Conservation (phyloP, 1,140 invertebrate species). For the Ceratina calcarata region DNA sequence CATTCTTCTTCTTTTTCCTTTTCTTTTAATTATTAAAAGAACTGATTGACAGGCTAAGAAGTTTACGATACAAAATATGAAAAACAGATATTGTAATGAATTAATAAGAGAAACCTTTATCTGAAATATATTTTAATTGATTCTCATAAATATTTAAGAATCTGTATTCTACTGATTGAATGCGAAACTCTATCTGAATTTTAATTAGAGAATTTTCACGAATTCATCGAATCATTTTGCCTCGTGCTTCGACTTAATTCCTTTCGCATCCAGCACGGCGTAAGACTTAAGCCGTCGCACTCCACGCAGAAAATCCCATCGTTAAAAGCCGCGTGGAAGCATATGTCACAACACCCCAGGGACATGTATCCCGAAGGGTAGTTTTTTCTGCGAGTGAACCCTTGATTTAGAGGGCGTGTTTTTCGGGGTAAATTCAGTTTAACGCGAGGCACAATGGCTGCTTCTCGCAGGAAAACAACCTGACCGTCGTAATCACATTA, state of each 20-base stretch:
- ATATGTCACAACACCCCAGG: constrained; percentile 60
- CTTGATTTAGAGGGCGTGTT: constrained; percentile 59
- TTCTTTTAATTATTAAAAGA: neutral
- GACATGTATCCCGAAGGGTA: constrained; percentile 47
- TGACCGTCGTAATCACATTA: neutral
- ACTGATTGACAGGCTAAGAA: too few relatives aligned
- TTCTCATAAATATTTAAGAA: neutral
- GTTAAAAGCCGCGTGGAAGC: constrained; percentile 39
- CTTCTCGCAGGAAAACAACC: neutral
- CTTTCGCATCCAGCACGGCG: neutral
- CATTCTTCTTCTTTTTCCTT: neutral
- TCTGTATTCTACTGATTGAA: neutral
- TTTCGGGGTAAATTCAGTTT: constrained; percentile 60
- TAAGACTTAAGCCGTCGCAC: neutral
- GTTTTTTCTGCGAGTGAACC: constrained; percentile 54
- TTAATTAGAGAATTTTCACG: neutral
- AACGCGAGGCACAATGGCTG: constrained; percentile 51
- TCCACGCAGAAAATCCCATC: constrained; percentile 41
- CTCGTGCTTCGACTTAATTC: neutral
- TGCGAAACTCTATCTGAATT: neutral
- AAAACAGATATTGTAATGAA: too few relatives aligned
- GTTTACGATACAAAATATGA: too few relatives aligned
- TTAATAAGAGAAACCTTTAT: too few relatives aligned
- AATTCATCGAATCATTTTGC: neutral
- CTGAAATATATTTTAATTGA: too few relatives aligned